These are phyloP conservation scores for Zonotrichia leucophrys DNA, from an alignment of 2,113 vertebrate species.

Conservation along the genomic window DNA sequence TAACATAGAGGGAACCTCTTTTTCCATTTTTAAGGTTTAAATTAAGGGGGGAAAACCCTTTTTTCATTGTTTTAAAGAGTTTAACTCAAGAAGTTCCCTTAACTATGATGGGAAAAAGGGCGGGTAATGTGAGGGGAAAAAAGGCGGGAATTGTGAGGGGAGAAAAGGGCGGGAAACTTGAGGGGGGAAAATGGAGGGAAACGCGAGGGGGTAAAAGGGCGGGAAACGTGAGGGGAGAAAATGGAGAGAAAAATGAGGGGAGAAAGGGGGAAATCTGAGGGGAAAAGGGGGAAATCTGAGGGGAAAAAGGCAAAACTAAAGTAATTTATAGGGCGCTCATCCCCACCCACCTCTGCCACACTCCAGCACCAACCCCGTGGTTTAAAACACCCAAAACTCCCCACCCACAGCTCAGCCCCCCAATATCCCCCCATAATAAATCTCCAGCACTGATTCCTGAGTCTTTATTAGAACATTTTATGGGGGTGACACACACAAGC, in stretches of 20 bases:
- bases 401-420: background rate
- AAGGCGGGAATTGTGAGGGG: no score
- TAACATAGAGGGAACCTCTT: accelerated
- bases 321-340: background rate
- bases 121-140: no score
- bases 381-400: background rate
- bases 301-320: no score
- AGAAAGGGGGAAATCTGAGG: background rate
- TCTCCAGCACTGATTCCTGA: background rate
- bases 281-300: background rate
- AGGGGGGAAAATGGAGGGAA: background rate
- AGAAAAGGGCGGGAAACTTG: accelerated
- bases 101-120: background rate
- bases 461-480: background rate
- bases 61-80: background rate
- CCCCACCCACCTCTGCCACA: no score
- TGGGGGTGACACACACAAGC: accelerated
- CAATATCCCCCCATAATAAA: accelerated
- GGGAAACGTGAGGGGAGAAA: background rate
- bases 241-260: no score
- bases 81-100: accelerated
- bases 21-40: no score
- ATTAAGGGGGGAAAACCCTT: accelerated
- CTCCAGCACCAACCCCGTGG: no score
- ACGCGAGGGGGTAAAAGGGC: background rate